Base-by-base conservation (phyloP, 2,797 vertebrate species). In the Ibycter americanus region DNA sequence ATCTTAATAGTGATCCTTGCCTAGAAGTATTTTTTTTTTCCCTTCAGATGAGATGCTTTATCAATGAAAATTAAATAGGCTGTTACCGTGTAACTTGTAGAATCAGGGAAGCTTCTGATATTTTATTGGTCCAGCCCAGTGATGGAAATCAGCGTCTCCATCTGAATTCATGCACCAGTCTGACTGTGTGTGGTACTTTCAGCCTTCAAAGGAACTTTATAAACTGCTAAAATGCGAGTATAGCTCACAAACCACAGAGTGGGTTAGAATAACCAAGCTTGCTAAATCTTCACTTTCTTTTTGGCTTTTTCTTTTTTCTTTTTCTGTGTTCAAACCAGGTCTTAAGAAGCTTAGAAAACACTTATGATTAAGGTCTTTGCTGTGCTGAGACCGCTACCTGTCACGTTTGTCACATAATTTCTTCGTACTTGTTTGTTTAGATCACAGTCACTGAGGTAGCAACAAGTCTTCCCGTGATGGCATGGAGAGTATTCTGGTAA, bases 201-300 rank as follows among this genome's bases (percentile, higher is more conserved):
- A 71, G 36, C 56, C 76, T 70, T 11, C 52, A 63, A 56, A 87
- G 36, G 27, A 44, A 17, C 22, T 62, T 58, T 3, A 2, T 16
- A 49, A 55, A 15, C 58, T 1, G 3, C 29, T 55, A 14, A 47
- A 66, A n/a, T 9, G 3, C 0, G 0, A 61, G 4, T 8, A 2
- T 5, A 87, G 38, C 36, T 58, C 27, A 3, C 61, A 66, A 29
- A 82, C 55, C 52, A 5, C 8, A 4, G 31, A n/a, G 70, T 12
- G 23, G 38, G 38, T 3, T 2, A 19, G 47, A 80, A 38, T 23
- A 51, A 9, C 51, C 32, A 31, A 16, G 52, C 15, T 68, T 72
- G 76, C 26, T 38, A 17, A 61, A 36, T 18, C 32, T 51, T 62
- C 2, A 0, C 11, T 70, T 20, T 29, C 40, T 87, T 26, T 12